Conservation (phyloP, 2,797 vertebrate species). For the Manis javanica region DNA sequence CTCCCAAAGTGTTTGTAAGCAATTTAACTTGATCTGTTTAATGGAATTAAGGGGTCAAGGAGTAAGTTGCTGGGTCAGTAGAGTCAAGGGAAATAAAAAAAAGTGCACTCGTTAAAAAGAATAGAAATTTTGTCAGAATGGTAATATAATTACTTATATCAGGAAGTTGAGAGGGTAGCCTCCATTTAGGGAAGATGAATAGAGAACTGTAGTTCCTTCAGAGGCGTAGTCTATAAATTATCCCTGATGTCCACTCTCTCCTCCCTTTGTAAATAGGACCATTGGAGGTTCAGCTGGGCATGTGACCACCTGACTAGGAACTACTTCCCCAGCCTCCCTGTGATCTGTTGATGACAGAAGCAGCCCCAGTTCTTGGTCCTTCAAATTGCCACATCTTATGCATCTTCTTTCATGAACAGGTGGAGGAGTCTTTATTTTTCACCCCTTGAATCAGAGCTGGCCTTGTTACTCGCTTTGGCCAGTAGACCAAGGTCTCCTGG, state of each 20-base stretch:
- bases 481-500: not conserved
- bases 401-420: not conserved
- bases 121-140: not conserved
- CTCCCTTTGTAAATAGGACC: slow-evolving; percentile 21
- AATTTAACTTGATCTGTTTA: slow-evolving; percentile 32
- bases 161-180: slow-evolving; percentile 4
- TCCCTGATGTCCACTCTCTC: not conserved
- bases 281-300: not conserved
- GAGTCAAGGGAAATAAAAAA: not conserved
- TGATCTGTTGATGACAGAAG: not conserved
- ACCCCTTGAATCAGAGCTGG: not conserved
- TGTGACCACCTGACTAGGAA: not conserved
- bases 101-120: not conserved
- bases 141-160: not conserved
- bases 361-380: not conserved
- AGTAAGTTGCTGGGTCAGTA: not conserved
- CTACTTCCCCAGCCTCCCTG: not conserved
- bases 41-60: not conserved
- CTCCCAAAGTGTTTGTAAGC: not conserved
- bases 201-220: slow-evolving; percentile 33
- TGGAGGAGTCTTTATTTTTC: too few species aligned
- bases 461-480: not conserved
- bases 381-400: not conserved
- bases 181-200: slow-evolving; percentile 44
- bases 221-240: slow-evolving; percentile 51